Evolutionary conservation across 2,113 vertebrate species (phyloP), one percentile per base, ranked within the genome.

Genomic region (Procavia capensis): DNA sequence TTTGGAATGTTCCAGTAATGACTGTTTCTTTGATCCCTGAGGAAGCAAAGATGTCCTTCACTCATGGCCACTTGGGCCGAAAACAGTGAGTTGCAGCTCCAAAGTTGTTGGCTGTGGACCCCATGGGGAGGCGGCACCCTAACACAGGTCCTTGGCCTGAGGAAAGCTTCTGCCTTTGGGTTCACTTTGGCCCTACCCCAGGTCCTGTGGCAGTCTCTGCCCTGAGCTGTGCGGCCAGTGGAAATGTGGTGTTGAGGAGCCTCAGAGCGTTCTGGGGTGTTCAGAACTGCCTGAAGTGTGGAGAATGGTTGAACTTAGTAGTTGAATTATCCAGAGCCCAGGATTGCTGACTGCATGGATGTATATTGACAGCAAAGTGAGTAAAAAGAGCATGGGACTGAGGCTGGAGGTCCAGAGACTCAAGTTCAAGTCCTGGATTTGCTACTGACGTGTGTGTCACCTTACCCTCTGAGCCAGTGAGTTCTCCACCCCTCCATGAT

Each of bases 1-100:
- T 97, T 96, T 78, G 50, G 96, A 97, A 92, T 88, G 61, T 70
- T 96, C 88, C 75, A 85, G 72, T 88, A 79, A 88, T 90, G 43
- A 54, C 80, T 54, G 7, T 84, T 93, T 41, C 92, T 94, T 93
- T 94, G 27, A 93, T 80, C 36, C 68, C 78, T 90, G 88, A 45
- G 41, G 87, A 94, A 82, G 78, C 84, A 78, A 90, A 29, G 80
- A 24, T 87, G 66, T 81, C 80, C 70, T 93, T 87, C 39, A 41
- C 29, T 81, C 36, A 24, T 45, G 83, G 75, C 88, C 92, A 83
- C 54, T 88, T 74, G 54, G 61, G 31, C 81, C 9, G 1, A 36
- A 88, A 92, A 78, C 20, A 85, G 34, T 59, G 72, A 95, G 85
- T 83, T 86, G 47, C 59, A 61, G 19, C 19, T 75, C 31, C 78